A percentile compares a stretch with the other conserved stretches of the same genome.
Conservation (phyloP, 2,797 vertebrate species). For the Sebastiscus tertius region DNA sequence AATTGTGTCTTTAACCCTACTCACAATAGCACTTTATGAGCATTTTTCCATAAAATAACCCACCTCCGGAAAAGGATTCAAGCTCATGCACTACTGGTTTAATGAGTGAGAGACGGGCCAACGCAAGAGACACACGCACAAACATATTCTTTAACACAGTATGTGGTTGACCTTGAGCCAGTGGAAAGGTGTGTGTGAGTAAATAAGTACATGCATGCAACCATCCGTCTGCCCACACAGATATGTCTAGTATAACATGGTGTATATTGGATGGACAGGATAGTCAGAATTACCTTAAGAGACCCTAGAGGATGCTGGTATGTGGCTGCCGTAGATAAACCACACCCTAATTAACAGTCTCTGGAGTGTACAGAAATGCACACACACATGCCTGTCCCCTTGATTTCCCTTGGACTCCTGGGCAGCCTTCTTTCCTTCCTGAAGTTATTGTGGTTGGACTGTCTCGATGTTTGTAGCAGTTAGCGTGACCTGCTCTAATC, state of each 20-base stretch:
- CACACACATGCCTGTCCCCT: constrained; percentile 36
- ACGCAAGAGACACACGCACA: constrained; percentile 28
- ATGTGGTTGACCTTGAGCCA: constrained; percentile 43
- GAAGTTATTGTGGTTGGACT: constrained; percentile 51
- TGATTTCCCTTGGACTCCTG: constrained; percentile 55
- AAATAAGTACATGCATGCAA: constrained; percentile 20
- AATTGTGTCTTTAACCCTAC: constrained; percentile 67
- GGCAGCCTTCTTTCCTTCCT: constrained; percentile 67
- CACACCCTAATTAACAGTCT: constrained; percentile 65
- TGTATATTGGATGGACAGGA: constrained; percentile 9
- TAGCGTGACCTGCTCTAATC: constrained; percentile 42
- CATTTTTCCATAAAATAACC: constrained; percentile 70
- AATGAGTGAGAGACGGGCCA: constrained; percentile 61
- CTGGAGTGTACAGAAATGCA: constrained; percentile 55
- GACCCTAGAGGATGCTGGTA: constrained; percentile 59
- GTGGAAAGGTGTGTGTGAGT: constrained; percentile 42
- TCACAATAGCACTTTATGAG: constrained; percentile 73
- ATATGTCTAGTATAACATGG: not conserved
- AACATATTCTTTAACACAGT: constrained; percentile 20
- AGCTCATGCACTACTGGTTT: constrained; percentile 56
- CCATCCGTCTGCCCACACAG: constrained; percentile 19
- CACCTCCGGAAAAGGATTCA: constrained; percentile 43
- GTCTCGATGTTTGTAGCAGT: constrained; percentile 61
- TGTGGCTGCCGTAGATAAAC: constrained; percentile 59
- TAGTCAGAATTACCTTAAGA: constrained; percentile 41